phyloP scores from a whole-genome alignment of 2,113 vertebrate species.

The Ariopsis seemanni region DNA sequence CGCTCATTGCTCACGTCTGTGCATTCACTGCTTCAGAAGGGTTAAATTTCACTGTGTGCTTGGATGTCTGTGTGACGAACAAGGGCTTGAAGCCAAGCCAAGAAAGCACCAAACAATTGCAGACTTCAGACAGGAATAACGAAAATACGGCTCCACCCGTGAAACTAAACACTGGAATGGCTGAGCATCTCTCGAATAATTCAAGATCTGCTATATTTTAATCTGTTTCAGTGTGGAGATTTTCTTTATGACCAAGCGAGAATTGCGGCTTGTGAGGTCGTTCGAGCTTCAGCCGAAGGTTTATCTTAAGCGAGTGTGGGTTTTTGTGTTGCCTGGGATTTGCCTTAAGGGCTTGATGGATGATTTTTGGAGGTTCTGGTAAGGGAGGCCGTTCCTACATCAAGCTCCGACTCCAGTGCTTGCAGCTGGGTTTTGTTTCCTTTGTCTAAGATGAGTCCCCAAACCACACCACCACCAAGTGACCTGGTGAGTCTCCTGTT shows the following conservation, averaged over 20 bases:
- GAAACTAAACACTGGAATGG: background rate
- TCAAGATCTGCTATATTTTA: background rate
- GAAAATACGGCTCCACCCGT: background rate
- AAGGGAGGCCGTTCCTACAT: background rate
- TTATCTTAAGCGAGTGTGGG: slow-evolving; percentile 1
- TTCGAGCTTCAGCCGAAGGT: background rate
- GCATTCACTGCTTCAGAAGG: no score
- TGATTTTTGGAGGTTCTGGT: slow-evolving; percentile 2
- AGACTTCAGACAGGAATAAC: background rate
- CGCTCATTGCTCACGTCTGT: no score
- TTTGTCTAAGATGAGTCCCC: background rate
- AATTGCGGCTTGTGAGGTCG: background rate
- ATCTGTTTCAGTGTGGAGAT: background rate
- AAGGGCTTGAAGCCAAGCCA: no score
- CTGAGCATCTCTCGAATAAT: background rate
- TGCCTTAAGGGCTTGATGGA: background rate
- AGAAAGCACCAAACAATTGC: background rate
- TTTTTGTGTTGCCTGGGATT: slow-evolving; percentile 14
- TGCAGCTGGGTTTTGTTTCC: background rate
- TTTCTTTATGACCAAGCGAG: background rate
- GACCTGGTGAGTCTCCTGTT: background rate
- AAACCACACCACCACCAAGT: background rate
- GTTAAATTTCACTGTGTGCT: no score
- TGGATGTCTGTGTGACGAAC: no score
- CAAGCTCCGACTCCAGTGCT: background rate